Percentiles rank a stretch among this genome's conserved stretches.
phyloP scores from a whole-genome alignment of 2,888 invertebrate genomes.

The Nezara viridula region DNA sequence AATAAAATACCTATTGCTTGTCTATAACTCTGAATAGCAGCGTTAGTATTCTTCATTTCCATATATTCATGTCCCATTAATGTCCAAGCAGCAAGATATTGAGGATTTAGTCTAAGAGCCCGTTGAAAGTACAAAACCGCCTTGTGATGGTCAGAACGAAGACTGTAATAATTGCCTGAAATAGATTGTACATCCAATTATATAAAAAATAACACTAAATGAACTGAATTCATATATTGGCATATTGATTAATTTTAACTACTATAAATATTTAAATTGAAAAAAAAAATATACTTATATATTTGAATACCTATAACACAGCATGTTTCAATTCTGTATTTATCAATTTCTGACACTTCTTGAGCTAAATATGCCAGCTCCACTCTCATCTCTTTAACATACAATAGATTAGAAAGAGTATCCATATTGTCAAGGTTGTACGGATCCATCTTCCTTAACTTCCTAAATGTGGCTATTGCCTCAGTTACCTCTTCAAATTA shows the following conservation, averaged over 20 bases:
- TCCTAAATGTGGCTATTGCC: constrained; percentile 87
- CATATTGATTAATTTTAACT: too few relatives aligned
- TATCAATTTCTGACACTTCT: constrained; percentile 92
- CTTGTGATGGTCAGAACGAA: constrained; percentile 95
- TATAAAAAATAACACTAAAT: not conserved
- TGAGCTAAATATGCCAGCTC: constrained; percentile 95
- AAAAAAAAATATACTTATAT: too few relatives aligned
- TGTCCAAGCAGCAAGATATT: constrained; percentile 96
- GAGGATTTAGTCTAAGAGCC: constrained; percentile 92
- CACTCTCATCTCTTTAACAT: constrained; percentile 92
- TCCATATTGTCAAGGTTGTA: constrained; percentile 96
- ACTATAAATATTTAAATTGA: too few relatives aligned
- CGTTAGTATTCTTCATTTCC: constrained; percentile 98
- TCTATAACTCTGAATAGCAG: constrained; percentile 98
- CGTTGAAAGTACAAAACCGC: constrained; percentile 98
- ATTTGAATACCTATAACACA: constrained; percentile 87
- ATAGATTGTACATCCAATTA: not conserved
- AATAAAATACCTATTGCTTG: constrained; percentile 86
- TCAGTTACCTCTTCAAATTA: constrained; percentile 84
- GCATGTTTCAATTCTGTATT: constrained; percentile 97
- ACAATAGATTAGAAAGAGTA: constrained; percentile 95
- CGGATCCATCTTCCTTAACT: constrained; percentile 89
- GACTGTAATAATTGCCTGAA: constrained; percentile 95
- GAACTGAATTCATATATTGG: not conserved
- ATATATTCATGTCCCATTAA: constrained; percentile 99